Evolutionary conservation across 2,797 vertebrate genomes (phyloP).

Genomic region (Sebastiscus tertius): DNA sequence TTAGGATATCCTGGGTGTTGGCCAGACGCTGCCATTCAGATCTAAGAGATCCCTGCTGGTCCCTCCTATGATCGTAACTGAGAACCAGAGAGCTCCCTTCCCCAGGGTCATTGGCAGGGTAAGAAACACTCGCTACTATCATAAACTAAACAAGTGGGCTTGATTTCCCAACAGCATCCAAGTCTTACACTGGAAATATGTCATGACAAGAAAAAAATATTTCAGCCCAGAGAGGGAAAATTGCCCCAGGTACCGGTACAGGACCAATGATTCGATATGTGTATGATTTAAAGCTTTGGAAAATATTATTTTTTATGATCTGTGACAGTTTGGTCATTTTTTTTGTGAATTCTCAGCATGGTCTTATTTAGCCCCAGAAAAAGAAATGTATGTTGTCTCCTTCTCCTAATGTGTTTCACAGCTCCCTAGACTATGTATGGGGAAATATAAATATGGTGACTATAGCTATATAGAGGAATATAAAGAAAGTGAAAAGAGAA

Average conservation of each 20-base stretch:
- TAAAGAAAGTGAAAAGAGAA: background rate
- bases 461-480: background rate
- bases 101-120: slow-evolving; percentile 92
- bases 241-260: background rate
- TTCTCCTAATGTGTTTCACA: background rate
- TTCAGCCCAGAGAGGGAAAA: background rate
- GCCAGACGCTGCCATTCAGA: slow-evolving; percentile 83
- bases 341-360: background rate
- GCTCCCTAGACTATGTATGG: background rate
- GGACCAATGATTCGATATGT: background rate
- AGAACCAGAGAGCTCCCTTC: slow-evolving; percentile 94
- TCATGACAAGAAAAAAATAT: background rate
- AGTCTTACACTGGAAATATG: background rate
- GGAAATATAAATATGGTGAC: background rate
- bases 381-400: background rate
- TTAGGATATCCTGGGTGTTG: slow-evolving; percentile 88
- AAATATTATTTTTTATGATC: background rate
- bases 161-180: background rate
- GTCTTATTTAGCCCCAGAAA: background rate
- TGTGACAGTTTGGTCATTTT: background rate
- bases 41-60: slow-evolving; percentile 92
- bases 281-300: slow-evolving; percentile 9
- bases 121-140: slow-evolving; percentile 58
- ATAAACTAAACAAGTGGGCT: background rate
- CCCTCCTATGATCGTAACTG: slow-evolving; percentile 90